Evolutionary conservation across 2,888 invertebrate genomes (phyloP), one percentile per base, ranked within the genome.

Genomic region (Callyntrura guangdongensis): DNA sequence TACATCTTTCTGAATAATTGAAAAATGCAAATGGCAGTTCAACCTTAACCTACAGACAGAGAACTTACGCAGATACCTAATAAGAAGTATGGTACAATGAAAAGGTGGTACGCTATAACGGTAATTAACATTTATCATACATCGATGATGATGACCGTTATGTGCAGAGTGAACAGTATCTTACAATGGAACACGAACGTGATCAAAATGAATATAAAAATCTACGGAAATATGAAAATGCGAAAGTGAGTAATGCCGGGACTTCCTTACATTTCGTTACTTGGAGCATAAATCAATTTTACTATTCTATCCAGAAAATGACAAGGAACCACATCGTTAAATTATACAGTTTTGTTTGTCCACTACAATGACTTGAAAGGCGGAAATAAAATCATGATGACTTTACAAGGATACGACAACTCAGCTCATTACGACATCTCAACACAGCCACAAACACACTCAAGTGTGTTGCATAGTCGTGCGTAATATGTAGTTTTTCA

Each of bases 371-470:
- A 49, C 47, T 85, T 64, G 88, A 86, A 92, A 93, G 93, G 93
- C 93, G 93, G 93, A 93, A 93, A 93, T 93, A 91, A 92, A 93
- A 79, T 91, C 77, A 90, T 90, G 89, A 93, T 92, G 88, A 91
- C 88, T 91, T 89, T 92, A 92, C 92, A 93, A 93, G 93, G 93
- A 90, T 93, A 91, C 77, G 53, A 49, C 72, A 56, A 49, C 83
- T 84, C 56, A 61, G 49, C 83, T 64, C 74, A 77, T 67, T 83
- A 85, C 84, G n/a, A 59, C 85, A 74, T 67, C 53, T 67, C 67
- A 47, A 20, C 59, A 36, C 36, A 36, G 36, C 69, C 53, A 12
- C 25, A 72, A 0, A 8, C 25, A 72, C 8, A 8, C 49, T 74
- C 49, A 74, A 74, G 74, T 74, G 8, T 72, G 5, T 20, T n/a